Base-by-base conservation (phyloP, 2,113 vertebrate species). In the Thermophis baileyi region DNA sequence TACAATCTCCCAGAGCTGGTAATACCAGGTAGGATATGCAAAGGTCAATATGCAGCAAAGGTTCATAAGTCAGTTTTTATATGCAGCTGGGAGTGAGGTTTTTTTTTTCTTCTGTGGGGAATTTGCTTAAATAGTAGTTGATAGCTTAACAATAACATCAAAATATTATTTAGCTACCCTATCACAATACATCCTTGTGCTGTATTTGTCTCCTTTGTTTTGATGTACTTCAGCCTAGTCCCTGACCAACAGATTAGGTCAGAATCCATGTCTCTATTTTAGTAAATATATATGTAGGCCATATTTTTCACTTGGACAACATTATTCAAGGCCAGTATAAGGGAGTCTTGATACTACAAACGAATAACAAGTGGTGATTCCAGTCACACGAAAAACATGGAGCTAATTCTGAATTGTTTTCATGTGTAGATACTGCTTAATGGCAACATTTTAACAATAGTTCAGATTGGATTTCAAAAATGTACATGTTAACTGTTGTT, bases 401-500 rank as follows among this genome's bases (percentile, higher is more conserved):
- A 8, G 11, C 40, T 87, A 91, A 87, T n/a, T 55, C 51, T 27
- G 2, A 47, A 35, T 47, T 81, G 35, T n/a, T 47, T 89, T 81
- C 74, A 9, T 85, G 63, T 57, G 63, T 51, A 57, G 20, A 30
- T 81, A 20, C 16, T 89, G 6, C 55, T 57, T 63, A 88, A 54
- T 11, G 27, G 24, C 7, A 69, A 69, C 47, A 40, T 69, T 88
- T 89, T 57, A 81, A 51, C 5, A 88, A 30, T n/a, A 46, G 49
- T 14, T 92, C 40, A 91, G 35, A 60, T 24, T 47, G 49, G n/a
- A 88, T 63, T 47, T 22, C 30, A 91, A 87, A 47, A 44, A 1
- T 92, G 74, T 30, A 3, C 89, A 93, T 74, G 92, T n/a, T 91
- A 93, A 54, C 91, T 94, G 91, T 94, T 89, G 44, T 50, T 87